phyloP scores from a whole-genome alignment of 2,797 vertebrate genomes.

The Tokudaia muenninki region DNA sequence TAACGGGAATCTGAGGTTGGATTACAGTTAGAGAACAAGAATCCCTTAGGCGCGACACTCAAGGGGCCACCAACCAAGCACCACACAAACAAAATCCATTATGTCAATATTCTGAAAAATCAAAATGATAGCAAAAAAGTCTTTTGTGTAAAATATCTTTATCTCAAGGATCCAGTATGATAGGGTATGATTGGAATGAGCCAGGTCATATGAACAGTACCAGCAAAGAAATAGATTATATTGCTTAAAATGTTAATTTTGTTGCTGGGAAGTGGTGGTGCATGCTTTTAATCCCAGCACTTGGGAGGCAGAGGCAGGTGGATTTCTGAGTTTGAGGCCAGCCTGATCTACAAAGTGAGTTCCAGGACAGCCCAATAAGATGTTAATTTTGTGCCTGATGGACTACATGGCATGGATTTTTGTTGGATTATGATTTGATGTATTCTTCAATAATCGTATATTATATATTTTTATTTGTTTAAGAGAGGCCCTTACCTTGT shows the following conservation, averaged over 20 bases:
- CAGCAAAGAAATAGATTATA: neutral
- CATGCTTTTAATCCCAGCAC: too few species aligned
- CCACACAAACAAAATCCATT: neutral
- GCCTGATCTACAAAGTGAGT: too few species aligned
- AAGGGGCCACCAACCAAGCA: neutral
- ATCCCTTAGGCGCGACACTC: neutral
- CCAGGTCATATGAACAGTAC: neutral
- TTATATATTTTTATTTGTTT: neutral
- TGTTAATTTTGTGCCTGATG: constrained; percentile 31
- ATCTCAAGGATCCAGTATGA: constrained; percentile 8
- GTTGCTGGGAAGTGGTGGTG: neutral
- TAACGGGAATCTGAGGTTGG: neutral
- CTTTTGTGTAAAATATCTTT: neutral
- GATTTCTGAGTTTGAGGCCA: too few species aligned
- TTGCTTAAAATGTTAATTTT: constrained; percentile 37
- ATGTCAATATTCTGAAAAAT: neutral
- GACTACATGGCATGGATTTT: neutral
- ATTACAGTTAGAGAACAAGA: neutral
- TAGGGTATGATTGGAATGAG: neutral
- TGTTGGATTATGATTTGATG: neutral
- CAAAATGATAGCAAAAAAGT: constrained; percentile 47
- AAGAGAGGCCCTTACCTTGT: neutral
- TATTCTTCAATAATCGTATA: neutral
- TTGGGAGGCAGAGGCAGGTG: too few species aligned
- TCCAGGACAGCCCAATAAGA: too few species aligned